Conservation (phyloP, 2,113 vertebrate species). For the Rousettus leschenaultii region DNA sequence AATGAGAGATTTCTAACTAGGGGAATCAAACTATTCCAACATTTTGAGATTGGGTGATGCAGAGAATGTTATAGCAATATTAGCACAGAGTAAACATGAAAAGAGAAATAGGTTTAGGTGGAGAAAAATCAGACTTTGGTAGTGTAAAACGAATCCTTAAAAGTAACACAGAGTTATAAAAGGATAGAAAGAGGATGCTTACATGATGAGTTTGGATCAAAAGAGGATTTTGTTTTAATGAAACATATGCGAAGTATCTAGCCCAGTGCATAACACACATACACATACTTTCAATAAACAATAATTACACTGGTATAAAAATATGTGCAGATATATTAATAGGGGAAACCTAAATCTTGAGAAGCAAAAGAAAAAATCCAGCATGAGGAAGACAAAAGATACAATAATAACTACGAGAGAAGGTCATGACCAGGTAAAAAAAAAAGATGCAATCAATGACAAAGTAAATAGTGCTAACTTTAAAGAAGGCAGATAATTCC, state of each 20-base stretch:
- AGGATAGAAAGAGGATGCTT: not conserved
- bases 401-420: not conserved
- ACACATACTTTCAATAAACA: not conserved
- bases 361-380: constrained; percentile 7
- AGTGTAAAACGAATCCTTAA: not conserved
- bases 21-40: not conserved
- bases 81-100: constrained; percentile 9
- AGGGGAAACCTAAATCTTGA: not conserved
- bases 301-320: not conserved
- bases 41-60: not conserved
- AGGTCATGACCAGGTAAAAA: not conserved
- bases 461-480: constrained; percentile 15
- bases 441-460: not conserved
- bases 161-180: constrained; percentile 9
- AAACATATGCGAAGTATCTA: not conserved
- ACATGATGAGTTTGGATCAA: not conserved
- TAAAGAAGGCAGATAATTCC: not conserved
- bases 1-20: constrained; percentile 14
- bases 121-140: not conserved
- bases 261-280: not conserved
- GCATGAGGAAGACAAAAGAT: not conserved
- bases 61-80: not conserved
- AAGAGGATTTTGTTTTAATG: not conserved
- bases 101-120: constrained; percentile 10
- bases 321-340: not conserved